Evolutionary conservation across 2,888 invertebrate species (phyloP).

Genomic region (Tholera decimalis): DNA sequence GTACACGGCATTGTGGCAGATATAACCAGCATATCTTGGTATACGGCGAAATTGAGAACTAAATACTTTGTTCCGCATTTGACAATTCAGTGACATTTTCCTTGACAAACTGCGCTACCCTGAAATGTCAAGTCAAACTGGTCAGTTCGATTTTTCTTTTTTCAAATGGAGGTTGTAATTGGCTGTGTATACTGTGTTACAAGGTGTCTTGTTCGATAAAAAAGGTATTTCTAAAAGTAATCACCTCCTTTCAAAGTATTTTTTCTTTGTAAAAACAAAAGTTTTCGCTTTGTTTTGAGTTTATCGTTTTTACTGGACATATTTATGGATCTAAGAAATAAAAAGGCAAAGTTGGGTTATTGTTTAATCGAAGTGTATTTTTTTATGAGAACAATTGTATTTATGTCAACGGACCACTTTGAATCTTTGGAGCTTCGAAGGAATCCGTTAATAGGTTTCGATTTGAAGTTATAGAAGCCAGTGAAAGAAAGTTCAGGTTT

Average conservation of each 20-base stretch:
- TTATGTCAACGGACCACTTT: neutral
- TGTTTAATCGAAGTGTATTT: neutral
- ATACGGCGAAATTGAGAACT: conserved; percentile 28
- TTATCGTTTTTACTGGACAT: neutral
- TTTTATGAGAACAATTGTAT: neutral
- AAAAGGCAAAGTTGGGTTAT: neutral
- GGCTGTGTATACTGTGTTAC: conserved; percentile 10
- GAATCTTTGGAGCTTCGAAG: neutral
- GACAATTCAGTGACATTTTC: conserved; percentile 2
- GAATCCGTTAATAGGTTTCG: neutral
- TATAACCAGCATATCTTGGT: conserved; percentile 17
- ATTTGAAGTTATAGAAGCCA: neutral
- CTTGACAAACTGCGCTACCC: conserved; percentile 29
- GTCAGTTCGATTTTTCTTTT: conserved; percentile 5
- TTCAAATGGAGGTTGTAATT: conserved; percentile 21
- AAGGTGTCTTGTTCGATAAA: conserved; percentile 24
- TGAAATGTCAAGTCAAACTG: neutral
- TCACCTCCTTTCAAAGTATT: conserved; percentile 13
- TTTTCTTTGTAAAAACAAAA: conserved; percentile 18
- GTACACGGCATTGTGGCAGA: conserved; percentile 15
- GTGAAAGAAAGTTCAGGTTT: too few relatives aligned
- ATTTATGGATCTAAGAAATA: conserved; percentile 1
- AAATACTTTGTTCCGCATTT: conserved; percentile 16
- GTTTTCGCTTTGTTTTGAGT: conserved; percentile 31
- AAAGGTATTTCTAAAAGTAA: conserved; percentile 22